These are phyloP conservation scores for Euborellia annulipes DNA, from an alignment of 1,140 invertebrate genomes.

Conservation along the genomic window DNA sequence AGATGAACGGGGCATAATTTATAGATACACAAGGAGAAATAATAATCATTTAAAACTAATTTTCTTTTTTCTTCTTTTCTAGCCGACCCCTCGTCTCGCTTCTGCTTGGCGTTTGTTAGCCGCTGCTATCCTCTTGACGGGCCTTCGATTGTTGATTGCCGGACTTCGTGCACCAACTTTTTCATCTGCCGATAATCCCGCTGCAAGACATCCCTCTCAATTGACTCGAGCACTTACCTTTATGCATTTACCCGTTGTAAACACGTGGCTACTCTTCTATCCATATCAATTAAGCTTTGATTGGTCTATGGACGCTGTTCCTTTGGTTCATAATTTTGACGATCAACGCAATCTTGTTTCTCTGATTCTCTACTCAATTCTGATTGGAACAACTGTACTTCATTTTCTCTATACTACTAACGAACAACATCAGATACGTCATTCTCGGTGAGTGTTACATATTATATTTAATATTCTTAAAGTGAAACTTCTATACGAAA, in stretches of 20 bases:
- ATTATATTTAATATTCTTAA: constrained; percentile 12
- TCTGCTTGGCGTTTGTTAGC: too few relatives aligned
- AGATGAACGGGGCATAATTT: too few relatives aligned
- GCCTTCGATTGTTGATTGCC: too few relatives aligned
- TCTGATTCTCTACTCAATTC: constrained; percentile 44
- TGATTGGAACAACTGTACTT: constrained; percentile 41
- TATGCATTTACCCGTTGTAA: constrained; percentile 80
- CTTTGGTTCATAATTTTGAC: constrained; percentile 57
- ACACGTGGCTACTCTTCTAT: constrained; percentile 75
- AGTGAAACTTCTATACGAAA: too few relatives aligned
- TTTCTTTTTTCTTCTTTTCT: too few relatives aligned
- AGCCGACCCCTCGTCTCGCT: too few relatives aligned
- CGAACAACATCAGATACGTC: constrained; percentile 35
- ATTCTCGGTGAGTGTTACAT: background rate
- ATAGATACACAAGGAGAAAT: too few relatives aligned
- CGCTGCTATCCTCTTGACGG: too few relatives aligned
- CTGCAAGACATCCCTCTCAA: too few relatives aligned
- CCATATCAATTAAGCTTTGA: constrained; percentile 87
- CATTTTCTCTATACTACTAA: constrained; percentile 44
- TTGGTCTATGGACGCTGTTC: constrained; percentile 96
- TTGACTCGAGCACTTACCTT: constrained; percentile 70
- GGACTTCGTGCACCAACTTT: too few relatives aligned
- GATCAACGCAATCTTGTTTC: constrained; percentile 77
- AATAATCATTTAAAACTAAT: too few relatives aligned
- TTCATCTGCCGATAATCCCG: too few relatives aligned